phyloP scores from a whole-genome alignment of 2,888 invertebrate species.

The Hydrotaea cyrtoneurina region DNA sequence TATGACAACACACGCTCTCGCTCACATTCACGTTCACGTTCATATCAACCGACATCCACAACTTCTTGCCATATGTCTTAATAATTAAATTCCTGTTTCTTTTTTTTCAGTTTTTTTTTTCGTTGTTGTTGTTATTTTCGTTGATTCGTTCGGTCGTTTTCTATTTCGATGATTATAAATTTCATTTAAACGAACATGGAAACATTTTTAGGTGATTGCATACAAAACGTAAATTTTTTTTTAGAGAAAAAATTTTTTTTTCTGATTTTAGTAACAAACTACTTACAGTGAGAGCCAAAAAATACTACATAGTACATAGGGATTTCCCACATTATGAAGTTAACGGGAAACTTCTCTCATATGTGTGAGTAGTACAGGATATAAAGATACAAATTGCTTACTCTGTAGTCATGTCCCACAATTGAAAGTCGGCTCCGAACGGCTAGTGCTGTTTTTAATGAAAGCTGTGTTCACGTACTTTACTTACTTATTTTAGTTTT shows the following conservation, averaged over 20 bases:
- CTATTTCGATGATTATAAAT: constrained; percentile 40
- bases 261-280: background rate
- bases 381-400: no score
- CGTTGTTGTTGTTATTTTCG: constrained; percentile 20
- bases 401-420: no score
- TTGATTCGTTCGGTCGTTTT: constrained; percentile 30
- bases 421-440: no score
- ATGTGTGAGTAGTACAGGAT: no score
- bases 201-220: constrained; percentile 35
- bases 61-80: constrained; percentile 53
- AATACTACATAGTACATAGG: no score
- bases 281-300: background rate
- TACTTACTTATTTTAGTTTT: no score
- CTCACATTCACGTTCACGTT: constrained; percentile 14
- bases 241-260: background rate
- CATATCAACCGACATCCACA: constrained; percentile 9
- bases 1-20: constrained; percentile 16
- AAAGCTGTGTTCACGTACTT: no score
- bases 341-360: no score
- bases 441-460: no score
- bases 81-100: constrained; percentile 56
- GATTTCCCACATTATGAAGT: no score
- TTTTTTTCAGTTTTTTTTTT: constrained; percentile 5
- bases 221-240: constrained; percentile 23
- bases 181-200: constrained; percentile 46